Base-by-base conservation (phyloP, 2,888 invertebrate genomes). In the Megamerina dolium region DNA sequence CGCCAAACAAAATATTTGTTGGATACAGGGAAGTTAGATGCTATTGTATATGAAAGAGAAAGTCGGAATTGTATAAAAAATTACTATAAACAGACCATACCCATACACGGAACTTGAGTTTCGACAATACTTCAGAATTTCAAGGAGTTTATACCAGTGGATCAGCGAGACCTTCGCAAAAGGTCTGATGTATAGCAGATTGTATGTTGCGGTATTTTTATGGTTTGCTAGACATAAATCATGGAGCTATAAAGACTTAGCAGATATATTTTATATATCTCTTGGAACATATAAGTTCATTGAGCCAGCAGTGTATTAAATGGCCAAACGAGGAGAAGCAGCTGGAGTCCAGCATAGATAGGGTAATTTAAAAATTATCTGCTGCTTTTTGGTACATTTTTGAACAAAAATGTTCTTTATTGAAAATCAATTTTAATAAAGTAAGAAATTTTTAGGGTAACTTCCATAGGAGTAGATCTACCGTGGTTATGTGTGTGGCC, bases 261-360 rank as follows among this genome's bases (percentile, higher is more conserved):
- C 41, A 13, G 41, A 41, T 18, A 21, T 23, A 18, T 41, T 27
- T 14, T n/a, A 46, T 33, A 13, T 43, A 18, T 19, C 39, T n/a
- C 20, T 35, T 4, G 41, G 21, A n/a, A 37, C 37, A 35, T 32
- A 10, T 41, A 14, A 44, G 47, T 31, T 14, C 19, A 9, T 44
- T 44, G 12, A 47, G 41, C 30, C 26, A 14, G 9, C 20, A 36
- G 14, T 20, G 41, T 27, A 47, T 44, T 9, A 43, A 41, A 27
- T 47, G 43, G 41, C 47, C 47, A 8, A 41, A 33, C 9, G 35
- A 41, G 31, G 37, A 31, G 13, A 8, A 37, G 12, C 32, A 46
- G 27, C 6, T 13, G 19, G 27, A 29, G 13, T 39, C 43, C 5
- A 30, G 32, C 10, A 17, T 43, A 5, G n/a, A n/a, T n/a, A n/a